Conservation (phyloP, 1,140 invertebrate genomes). For the Drosophila sturtevanti region DNA sequence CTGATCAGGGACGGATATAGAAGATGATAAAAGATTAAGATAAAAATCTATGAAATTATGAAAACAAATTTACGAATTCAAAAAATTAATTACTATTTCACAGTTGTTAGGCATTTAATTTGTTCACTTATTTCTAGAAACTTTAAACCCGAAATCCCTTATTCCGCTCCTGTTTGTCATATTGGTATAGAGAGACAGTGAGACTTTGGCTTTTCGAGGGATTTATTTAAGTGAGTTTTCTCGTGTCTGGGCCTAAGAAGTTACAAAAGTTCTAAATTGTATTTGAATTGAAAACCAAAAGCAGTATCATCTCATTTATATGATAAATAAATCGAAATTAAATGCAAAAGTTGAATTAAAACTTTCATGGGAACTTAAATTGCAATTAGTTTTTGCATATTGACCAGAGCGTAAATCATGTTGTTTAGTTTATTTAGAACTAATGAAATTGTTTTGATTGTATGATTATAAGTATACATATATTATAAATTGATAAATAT, state of each 20-base stretch:
- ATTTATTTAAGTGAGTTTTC: conserved; percentile 57
- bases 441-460: no score
- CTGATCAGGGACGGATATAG: neutral
- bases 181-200: neutral
- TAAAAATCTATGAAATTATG: no score
- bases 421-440: no score
- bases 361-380: conserved; percentile 15
- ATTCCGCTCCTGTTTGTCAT: neutral
- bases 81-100: no score
- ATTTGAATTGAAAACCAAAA: conserved; percentile 59
- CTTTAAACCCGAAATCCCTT: neutral
- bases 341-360: neutral
- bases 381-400: conserved; percentile 1
- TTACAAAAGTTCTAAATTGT: conserved; percentile 38
- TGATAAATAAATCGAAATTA: conserved; percentile 4
- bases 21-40: no score
- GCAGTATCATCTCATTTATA: conserved; percentile 7
- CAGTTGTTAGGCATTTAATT: no score
- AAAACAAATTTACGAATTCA: no score
- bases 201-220: conserved; percentile 10
- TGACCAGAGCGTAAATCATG: neutral
- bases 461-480: no score
- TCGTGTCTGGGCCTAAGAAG: conserved; percentile 14
- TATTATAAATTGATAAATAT: no score
- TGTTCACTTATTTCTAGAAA: no score